phyloP scores from a whole-genome alignment of 2,797 vertebrate genomes.

The Poeciliopsis gracilis region DNA sequence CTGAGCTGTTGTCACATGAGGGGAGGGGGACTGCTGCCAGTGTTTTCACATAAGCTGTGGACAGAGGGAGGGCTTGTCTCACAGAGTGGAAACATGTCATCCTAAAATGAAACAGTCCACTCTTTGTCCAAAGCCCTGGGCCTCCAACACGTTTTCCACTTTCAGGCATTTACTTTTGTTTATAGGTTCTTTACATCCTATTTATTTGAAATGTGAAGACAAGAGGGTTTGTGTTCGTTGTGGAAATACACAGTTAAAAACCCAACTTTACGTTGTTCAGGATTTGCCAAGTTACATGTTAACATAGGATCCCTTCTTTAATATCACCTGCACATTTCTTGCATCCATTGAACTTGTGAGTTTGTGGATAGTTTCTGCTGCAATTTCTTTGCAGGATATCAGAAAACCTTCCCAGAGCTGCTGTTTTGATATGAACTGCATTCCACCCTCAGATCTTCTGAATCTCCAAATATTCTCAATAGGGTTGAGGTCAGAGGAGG shows the following conservation, averaged over 20 bases:
- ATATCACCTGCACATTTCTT: no score
- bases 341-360: no score
- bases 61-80: conserved; percentile 25
- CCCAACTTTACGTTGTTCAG: neutral
- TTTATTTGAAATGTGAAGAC: conserved; percentile 6
- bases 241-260: neutral
- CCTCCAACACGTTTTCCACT: neutral
- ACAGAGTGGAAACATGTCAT: conserved; percentile 10
- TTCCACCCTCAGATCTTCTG: no score
- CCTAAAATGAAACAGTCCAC: conserved; percentile 18
- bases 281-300: no score
- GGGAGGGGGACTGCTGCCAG: conserved; percentile 27
- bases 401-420: no score
- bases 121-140: neutral
- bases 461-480: no score
- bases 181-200: neutral
- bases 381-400: no score
- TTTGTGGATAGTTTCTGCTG: no score
- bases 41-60: conserved; percentile 40
- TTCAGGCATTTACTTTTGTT: neutral
- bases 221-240: neutral
- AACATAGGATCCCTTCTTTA: no score
- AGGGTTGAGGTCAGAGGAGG: no score
- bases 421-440: no score
- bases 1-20: conserved; percentile 51